Evolutionary conservation across 92 coral and sea anemone species (phyloP), one percentile per base, ranked within the genome.

Genomic region (Metridium senile): DNA sequence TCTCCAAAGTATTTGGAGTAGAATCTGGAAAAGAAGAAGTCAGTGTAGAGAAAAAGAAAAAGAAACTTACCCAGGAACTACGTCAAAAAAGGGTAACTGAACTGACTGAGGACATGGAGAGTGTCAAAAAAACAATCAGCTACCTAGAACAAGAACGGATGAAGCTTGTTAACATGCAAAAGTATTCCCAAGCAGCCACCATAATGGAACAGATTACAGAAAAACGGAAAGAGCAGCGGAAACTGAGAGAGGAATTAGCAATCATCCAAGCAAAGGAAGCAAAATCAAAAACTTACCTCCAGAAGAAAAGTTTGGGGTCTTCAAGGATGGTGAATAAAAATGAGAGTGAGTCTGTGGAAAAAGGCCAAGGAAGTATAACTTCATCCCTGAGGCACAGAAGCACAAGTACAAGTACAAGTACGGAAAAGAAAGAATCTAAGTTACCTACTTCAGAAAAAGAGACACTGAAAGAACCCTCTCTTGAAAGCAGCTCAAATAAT

Each of bases 251-350:
- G 21, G 74, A 84, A 58, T 76, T 84, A 28, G 34, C 74, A 68
- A 61, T 33, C 23, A 68, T 80, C 23, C 80, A 85, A 68, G 85
- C 76, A 68, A 79, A 85, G 70, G 89, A 85, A 74, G 81, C 89
- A 30, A 79, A 72, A 61, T 71, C 89, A 57, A 85, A 74, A 70
- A 75, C 79, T 21, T 66, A 84, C 79, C 74, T 69, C 29, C 70
- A 71, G 34, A 84, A 66, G 29, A 78, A 61, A 45, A 34, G 46
- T 34, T 34, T 21, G 9, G 61, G 20, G 9, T 54, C 61, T 9
- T 54, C 61, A 54, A 54, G 20, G 20, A 9, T 54, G 61, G 20
- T 8, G 20, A 54, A 54, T 9, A 46, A 68, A 81, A 83, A 33
- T 46, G 58, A 62, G 43, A 39, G 71, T 26, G 87, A 75, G 62